A percentile compares a stretch with the other conserved stretches of the same genome.
Evolutionary conservation across 92 coral and sea anemone species (phyloP).

Genomic region (Galaxea fascicularis): DNA sequence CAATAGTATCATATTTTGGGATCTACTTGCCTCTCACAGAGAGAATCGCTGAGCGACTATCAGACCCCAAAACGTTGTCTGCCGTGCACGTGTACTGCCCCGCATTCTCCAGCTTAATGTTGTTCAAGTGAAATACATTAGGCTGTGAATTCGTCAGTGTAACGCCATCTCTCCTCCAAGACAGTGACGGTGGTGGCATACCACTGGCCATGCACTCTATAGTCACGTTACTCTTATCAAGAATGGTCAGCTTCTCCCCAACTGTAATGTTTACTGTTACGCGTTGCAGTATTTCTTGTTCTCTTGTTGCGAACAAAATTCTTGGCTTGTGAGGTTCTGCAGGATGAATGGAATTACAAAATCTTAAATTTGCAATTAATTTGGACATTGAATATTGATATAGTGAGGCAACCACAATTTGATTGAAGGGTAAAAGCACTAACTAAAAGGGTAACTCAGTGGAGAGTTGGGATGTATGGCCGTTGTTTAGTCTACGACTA

Average conservation of each 20-base stretch:
- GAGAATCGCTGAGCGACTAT: constrained; percentile 49
- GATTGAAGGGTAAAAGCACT: no score
- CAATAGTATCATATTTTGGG: not conserved
- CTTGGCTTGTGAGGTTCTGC: constrained; percentile 55
- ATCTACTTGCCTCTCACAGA: constrained; percentile 64
- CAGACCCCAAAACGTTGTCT: constrained; percentile 71
- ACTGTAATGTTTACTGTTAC: constrained; percentile 57
- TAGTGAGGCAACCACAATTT: not conserved
- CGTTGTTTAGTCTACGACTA: no score
- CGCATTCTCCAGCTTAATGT: constrained; percentile 36
- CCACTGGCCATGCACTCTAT: constrained; percentile 80
- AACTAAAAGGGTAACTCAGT: no score
- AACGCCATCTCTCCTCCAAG: constrained; percentile 71
- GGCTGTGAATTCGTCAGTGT: constrained; percentile 20
- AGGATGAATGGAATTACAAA: not conserved
- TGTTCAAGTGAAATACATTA: constrained; percentile 9
- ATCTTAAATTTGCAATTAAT: not conserved
- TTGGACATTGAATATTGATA: not conserved
- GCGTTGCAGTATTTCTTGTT: constrained; percentile 43
- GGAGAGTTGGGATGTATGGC: no score
- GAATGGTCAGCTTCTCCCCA: constrained; percentile 77
- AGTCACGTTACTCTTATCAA: constrained; percentile 64
- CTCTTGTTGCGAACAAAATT: constrained; percentile 45
- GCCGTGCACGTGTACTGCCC: constrained; percentile 79
- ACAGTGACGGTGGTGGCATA: constrained; percentile 67